phyloP scores from a whole-genome alignment of 2,797 vertebrate species.

The Hemibagrus guttatus region DNA sequence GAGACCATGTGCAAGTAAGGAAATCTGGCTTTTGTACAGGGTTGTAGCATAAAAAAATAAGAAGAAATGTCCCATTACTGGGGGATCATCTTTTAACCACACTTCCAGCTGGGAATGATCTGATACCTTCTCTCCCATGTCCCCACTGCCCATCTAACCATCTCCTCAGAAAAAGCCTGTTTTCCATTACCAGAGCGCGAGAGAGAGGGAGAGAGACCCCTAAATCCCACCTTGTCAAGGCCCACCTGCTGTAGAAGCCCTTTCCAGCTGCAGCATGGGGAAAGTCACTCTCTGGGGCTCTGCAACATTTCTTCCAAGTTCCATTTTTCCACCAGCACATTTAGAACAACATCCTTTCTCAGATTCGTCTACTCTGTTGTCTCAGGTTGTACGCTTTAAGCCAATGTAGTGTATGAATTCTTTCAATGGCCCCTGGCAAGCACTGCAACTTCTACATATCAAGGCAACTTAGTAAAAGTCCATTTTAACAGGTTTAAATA shows the following conservation, averaged over 20 bases:
- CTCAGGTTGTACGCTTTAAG: constrained; percentile 5
- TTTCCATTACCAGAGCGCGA: constrained; percentile 69
- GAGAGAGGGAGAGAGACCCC: constrained; percentile 33
- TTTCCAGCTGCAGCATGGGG: constrained; percentile 46
- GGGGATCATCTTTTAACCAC: constrained; percentile 58
- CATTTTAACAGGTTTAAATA: neutral
- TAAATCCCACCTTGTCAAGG: constrained; percentile 48
- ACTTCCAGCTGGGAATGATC: constrained; percentile 70
- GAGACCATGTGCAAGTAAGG: neutral
- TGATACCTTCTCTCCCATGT: constrained; percentile 56
- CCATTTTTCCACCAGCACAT: constrained; percentile 16
- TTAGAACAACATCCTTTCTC: constrained; percentile 9
- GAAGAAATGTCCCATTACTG: constrained; percentile 63
- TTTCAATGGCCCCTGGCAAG: neutral
- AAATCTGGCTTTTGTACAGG: constrained; percentile 17
- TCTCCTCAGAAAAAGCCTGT: constrained; percentile 56
- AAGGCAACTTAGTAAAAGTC: neutral
- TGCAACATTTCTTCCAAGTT: constrained; percentile 33
- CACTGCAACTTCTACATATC: constrained; percentile 14
- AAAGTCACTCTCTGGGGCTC: constrained; percentile 38
- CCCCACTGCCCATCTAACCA: constrained; percentile 50
- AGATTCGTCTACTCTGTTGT: neutral
- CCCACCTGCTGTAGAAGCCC: constrained; percentile 58
- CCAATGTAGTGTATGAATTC: neutral
- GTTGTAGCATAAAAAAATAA: constrained; percentile 36